These are phyloP conservation scores for Pyralis farinalis DNA, from an alignment of 2,888 invertebrate species.

Conservation along the genomic window DNA sequence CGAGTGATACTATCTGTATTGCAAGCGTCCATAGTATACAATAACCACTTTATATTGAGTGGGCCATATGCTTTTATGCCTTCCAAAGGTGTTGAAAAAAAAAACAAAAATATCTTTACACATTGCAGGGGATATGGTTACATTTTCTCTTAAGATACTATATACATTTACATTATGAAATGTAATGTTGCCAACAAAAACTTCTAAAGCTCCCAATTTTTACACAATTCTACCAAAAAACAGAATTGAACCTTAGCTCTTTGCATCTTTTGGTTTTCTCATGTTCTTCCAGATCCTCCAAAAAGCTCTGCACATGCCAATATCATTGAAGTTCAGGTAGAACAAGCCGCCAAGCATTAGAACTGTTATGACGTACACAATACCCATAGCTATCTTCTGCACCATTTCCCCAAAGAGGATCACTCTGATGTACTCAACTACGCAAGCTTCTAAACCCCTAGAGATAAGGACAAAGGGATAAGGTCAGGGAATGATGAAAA, in stretches of 20 bases:
- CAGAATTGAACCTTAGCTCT: background rate
- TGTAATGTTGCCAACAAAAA: too few species aligned
- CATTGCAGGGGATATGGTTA: too few species aligned
- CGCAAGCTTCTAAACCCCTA: slow-evolving; percentile 92
- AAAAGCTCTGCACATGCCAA: slow-evolving; percentile 86
- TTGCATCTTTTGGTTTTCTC: slow-evolving; percentile 34
- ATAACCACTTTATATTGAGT: too few species aligned
- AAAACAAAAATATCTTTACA: too few species aligned
- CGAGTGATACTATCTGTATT: too few species aligned
- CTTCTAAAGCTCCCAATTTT: too few species aligned
- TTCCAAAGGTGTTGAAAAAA: too few species aligned
- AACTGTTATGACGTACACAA: slow-evolving; percentile 84
- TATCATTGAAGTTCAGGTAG: slow-evolving; percentile 88
- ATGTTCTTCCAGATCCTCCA: slow-evolving; percentile 85
- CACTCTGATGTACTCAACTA: slow-evolving; percentile 89
- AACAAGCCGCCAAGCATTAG: slow-evolving; percentile 87
- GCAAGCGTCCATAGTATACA: too few species aligned
- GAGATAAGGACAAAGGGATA: background rate
- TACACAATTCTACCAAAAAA: too few species aligned
- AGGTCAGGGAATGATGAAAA: slow-evolving; percentile 6
- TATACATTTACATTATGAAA: too few species aligned
- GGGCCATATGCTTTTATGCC: too few species aligned
- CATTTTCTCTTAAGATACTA: too few species aligned
- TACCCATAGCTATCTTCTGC: slow-evolving; percentile 84
- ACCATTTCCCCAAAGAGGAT: slow-evolving; percentile 85